phyloP scores from a whole-genome alignment of 2,113 vertebrate genomes.

The Coryphaenoides rupestris region DNA sequence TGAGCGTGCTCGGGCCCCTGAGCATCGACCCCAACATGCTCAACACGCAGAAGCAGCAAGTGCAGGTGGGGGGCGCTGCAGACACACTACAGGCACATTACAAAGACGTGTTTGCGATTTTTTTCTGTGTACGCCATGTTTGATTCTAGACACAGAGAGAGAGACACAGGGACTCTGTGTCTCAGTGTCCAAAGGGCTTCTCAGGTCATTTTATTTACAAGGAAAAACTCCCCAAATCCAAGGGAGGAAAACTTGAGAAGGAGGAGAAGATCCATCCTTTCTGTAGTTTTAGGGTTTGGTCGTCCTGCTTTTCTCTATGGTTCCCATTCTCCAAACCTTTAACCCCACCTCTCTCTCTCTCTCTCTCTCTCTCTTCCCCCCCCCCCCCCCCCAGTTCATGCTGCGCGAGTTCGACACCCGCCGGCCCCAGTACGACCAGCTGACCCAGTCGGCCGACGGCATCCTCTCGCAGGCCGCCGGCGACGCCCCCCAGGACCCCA shows the following conservation, averaged over 20 bases:
- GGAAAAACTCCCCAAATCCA: too few species aligned
- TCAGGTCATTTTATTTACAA: too few species aligned
- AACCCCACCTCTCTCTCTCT: background rate
- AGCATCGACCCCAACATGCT: slow-evolving; percentile 99
- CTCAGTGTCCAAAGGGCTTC: too few species aligned
- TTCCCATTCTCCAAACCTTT: background rate
- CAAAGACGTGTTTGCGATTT: too few species aligned
- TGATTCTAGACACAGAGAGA: too few species aligned
- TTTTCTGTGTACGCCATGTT: too few species aligned
- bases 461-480: slow-evolving; percentile 75
- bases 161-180: too few species aligned
- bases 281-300: background rate
- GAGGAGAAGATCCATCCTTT: background rate
- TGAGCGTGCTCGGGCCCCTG: slow-evolving; percentile 94
- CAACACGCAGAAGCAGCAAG: slow-evolving; percentile 94
- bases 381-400: slow-evolving; percentile 82
- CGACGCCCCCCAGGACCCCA: slow-evolving; percentile 72
- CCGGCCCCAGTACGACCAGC: slow-evolving; percentile 87
- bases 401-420: slow-evolving; percentile 96
- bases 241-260: too few species aligned
- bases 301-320: background rate
- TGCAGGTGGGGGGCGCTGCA: slow-evolving; percentile 78
- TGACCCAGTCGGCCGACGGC: slow-evolving; percentile 87
- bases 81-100: fast-evolving
- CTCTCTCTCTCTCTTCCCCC: background rate